A percentile compares a stretch with the other conserved stretches of the same genome.
These are phyloP conservation scores for Chaenocephalus aceratus DNA, from an alignment of 2,113 vertebrate genomes.

Conservation along the genomic window DNA sequence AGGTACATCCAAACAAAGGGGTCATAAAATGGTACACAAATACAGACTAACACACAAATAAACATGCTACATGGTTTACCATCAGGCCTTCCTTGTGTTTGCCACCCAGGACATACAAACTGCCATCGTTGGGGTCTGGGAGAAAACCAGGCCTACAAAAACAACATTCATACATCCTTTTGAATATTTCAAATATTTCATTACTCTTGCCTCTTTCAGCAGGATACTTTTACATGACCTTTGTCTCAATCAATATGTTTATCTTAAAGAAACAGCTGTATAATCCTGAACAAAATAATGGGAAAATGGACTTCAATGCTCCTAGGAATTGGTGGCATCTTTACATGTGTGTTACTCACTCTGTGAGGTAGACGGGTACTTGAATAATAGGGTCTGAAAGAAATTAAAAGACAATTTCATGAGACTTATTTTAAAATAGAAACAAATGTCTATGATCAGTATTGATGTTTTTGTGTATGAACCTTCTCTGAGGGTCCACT, in stretches of 20 bases:
- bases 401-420: background rate
- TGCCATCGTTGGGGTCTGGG: constrained; percentile 95
- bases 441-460: background rate
- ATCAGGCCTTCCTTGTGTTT: constrained; percentile 95
- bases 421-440: background rate
- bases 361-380: constrained; percentile 89
- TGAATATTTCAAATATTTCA: background rate
- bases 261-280: background rate
- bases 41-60: constrained; percentile 19
- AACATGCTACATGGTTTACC: constrained; percentile 80
- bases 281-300: too few species aligned
- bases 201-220: background rate
- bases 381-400: constrained; percentile 94
- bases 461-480: background rate
- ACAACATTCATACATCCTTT: background rate
- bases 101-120: constrained; percentile 92
- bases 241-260: background rate
- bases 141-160: constrained; percentile 92
- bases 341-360: constrained; percentile 86
- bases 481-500: constrained; percentile 97
- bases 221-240: background rate
- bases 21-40: constrained; percentile 20
- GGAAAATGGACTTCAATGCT: too few species aligned
- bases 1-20: constrained; percentile 34
- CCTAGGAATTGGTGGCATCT: too few species aligned